Percentiles rank a stretch among this genome's conserved stretches.
phyloP scores from a whole-genome alignment of 2,113 vertebrate genomes.

The Zeus faber region DNA sequence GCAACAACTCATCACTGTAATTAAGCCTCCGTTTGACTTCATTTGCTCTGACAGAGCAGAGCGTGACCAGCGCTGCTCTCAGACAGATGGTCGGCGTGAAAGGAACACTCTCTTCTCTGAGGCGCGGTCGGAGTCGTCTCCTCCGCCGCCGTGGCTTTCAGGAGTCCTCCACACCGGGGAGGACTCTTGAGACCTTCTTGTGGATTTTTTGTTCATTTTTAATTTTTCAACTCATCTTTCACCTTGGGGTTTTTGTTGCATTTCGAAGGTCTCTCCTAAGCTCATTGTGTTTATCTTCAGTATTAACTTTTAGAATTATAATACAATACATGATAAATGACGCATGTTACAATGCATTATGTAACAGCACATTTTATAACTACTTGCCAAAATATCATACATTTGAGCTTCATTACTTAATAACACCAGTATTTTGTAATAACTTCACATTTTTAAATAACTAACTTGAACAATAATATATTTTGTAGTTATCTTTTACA shows the following conservation, averaged over 20 bases:
- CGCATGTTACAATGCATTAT: too few species aligned
- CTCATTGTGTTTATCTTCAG: constrained; percentile 30
- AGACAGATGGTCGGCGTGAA: constrained; percentile 29
- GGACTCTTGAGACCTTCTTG: constrained; percentile 44
- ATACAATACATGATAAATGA: neutral
- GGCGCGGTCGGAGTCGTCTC: constrained; percentile 23
- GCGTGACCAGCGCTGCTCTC: constrained; percentile 45
- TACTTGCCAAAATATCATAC: too few species aligned
- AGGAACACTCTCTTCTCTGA: constrained; percentile 27
- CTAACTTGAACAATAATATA: too few species aligned
- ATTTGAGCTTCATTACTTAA: too few species aligned
- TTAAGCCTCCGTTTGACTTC: constrained; percentile 67
- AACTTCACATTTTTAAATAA: too few species aligned
- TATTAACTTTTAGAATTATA: constrained; percentile 6
- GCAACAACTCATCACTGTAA: constrained; percentile 69
- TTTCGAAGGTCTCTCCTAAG: constrained; percentile 41
- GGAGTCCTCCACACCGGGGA: too few species aligned
- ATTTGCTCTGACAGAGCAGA: constrained; percentile 59
- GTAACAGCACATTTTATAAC: too few species aligned
- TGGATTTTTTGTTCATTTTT: constrained; percentile 47
- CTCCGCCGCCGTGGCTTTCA: constrained; percentile 42
- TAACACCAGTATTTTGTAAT: too few species aligned
- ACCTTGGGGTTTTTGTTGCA: too few species aligned
- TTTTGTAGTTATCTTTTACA: too few species aligned
- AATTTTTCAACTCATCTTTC: constrained; percentile 45